Base-by-base conservation (phyloP, 2,888 invertebrate species). In the Osmoderma eremita region DNA sequence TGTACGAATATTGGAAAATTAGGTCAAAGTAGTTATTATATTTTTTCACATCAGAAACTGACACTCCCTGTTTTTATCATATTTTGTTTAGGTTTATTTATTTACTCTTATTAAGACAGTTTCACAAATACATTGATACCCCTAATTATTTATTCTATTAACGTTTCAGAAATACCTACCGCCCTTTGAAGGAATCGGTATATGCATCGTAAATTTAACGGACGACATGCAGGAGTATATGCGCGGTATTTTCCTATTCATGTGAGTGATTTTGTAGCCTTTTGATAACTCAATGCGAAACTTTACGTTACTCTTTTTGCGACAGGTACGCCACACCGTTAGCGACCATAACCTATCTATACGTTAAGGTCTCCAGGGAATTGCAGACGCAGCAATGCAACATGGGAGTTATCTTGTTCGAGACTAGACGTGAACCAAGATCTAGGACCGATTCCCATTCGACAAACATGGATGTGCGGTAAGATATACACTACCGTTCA, bases 171-270 rank as follows among this genome's bases (percentile, higher is more conserved):
- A 81, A 71, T 85, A 85, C 74, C 78, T 85, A 67, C 81, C 83
- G 10, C 81, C 84, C 41, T 83, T 88, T 65, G 80, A 84, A 71
- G 88, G 88, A 3, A 85, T 88, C 17, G 88, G 88, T 0, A 80
- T 89, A 58, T 90, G 90, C 75, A 83, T 87, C 4, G 84, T 87
- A n/a, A 89, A 89, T 78, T 80, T 89, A 69, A 85, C 84, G 66
- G 88, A 88, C 74, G 87, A 89, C 73, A 88, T 89, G 84, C 88
- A 88, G 70, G 88, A 89, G 74, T 89, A 89, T 74, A 86, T 87
- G 78, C 82, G 88, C 69, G 87, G 88, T 38, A 83, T 89, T 17
- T 89, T 89, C 75, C 80, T 89, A 20, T 81, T 86, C 30, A 87
- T 88, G 88, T 88, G 78, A 88, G 88, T 87, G 30, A 30, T 30